Percentiles rank a stretch among this genome's conserved stretches.
Evolutionary conservation across 2,113 vertebrate genomes (phyloP).

Genomic region (Prionailurus viverrinus): DNA sequence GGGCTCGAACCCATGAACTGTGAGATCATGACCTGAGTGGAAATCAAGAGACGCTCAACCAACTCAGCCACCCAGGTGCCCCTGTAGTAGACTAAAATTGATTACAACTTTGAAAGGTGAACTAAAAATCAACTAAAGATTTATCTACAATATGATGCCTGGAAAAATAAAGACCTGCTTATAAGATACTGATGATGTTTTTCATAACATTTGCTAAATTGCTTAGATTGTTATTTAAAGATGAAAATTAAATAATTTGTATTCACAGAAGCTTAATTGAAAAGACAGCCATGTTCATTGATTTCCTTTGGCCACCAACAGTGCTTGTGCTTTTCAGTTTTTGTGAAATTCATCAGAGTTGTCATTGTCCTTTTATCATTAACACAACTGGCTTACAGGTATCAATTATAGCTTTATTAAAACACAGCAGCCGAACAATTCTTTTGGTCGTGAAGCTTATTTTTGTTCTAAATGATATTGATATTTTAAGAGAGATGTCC

Average conservation of each 20-base stretch:
- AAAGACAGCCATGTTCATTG: not conserved
- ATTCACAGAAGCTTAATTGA: not conserved
- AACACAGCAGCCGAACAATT: not conserved
- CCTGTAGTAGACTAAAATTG: not conserved
- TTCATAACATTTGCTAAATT: not conserved
- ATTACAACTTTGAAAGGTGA: constrained; percentile 47
- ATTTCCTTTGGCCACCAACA: not conserved
- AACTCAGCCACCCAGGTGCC: no score
- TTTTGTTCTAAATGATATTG: constrained; percentile 5
- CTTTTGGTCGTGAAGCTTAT: not conserved
- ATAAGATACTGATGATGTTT: not conserved
- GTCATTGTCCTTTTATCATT: not conserved
- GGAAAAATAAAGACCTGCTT: not conserved
- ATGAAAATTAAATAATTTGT: not conserved
- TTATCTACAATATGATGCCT: not conserved
- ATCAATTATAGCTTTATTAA: not conserved
- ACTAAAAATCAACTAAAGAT: constrained; percentile 6
- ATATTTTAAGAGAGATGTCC: not conserved
- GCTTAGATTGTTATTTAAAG: not conserved
- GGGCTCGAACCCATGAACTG: no score
- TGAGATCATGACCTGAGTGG: no score
- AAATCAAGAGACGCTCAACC: no score
- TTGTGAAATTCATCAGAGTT: not conserved
- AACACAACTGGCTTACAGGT: not conserved
- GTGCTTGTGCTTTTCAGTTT: not conserved